Evolutionary conservation across 2,888 invertebrate species (phyloP).

Genomic region (Drosophila anceps): DNA sequence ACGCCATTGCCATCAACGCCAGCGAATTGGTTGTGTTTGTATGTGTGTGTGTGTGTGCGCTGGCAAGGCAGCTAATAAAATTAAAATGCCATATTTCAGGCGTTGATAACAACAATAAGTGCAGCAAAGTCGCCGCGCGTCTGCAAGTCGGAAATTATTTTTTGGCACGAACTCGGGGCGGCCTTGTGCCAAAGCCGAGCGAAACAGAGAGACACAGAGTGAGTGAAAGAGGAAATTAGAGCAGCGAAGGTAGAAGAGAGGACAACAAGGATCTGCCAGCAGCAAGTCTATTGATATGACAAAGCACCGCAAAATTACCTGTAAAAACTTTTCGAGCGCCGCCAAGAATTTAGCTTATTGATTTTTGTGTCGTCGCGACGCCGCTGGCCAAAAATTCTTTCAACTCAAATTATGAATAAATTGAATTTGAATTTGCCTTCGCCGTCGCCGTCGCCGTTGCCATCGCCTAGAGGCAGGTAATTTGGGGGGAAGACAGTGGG

Average conservation of each 20-base stretch:
- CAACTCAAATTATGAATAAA: slow-evolving; percentile 73
- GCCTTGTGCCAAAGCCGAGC: slow-evolving; percentile 59
- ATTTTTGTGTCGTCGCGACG: slow-evolving; percentile 59
- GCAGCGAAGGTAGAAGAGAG: slow-evolving; percentile 1
- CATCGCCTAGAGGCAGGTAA: not conserved
- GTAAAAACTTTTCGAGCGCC: slow-evolving; percentile 59
- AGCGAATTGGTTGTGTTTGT: slow-evolving; percentile 20
- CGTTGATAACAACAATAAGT: slow-evolving; percentile 82
- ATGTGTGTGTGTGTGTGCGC: slow-evolving; percentile 25
- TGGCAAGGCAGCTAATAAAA: slow-evolving; percentile 76
- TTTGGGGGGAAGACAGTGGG: not conserved
- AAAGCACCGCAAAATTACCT: slow-evolving; percentile 68
- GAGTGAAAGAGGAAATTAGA: not conserved
- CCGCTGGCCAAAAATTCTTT: slow-evolving; percentile 53
- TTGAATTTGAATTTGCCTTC: slow-evolving; percentile 61
- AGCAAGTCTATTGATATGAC: slow-evolving; percentile 68
- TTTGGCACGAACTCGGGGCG: slow-evolving; percentile 74
- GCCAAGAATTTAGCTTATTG: slow-evolving; percentile 61
- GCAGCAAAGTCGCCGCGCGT: slow-evolving; percentile 73
- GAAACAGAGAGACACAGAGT: not conserved
- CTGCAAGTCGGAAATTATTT: slow-evolving; percentile 73
- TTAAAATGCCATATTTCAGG: slow-evolving; percentile 82
- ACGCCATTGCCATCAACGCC: slow-evolving; percentile 52
- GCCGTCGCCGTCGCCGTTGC: not conserved
- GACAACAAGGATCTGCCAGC: slow-evolving; percentile 17